A percentile compares a stretch with the other conserved stretches of the same genome.
These are phyloP conservation scores for Amia ocellicauda DNA, from an alignment of 2,113 vertebrate genomes.

Conservation along the genomic window DNA sequence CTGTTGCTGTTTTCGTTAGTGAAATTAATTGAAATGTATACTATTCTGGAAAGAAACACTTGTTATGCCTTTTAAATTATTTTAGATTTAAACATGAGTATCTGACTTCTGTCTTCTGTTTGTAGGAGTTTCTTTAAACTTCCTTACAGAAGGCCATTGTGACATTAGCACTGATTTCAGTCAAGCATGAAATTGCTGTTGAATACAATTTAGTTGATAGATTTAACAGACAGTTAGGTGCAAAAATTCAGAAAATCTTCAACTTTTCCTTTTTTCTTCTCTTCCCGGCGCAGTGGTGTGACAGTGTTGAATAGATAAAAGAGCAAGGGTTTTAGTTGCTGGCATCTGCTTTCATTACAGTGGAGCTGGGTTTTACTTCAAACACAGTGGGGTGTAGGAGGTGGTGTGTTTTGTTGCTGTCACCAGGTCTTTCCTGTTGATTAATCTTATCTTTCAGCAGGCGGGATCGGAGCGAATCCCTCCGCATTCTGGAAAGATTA, in stretches of 20 bases:
- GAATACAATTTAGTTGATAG: no score
- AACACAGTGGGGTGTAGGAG: neutral
- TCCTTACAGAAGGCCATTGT: no score
- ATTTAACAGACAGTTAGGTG: neutral
- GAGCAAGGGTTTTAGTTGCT: slow-evolving; percentile 23
- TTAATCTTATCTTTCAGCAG: slow-evolving; percentile 41
- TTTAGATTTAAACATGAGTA: no score
- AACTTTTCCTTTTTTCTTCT: neutral
- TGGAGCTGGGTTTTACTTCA: no score
- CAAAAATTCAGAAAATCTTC: neutral
- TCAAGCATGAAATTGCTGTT: no score
- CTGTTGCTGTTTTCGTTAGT: no score
- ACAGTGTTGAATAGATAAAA: slow-evolving; percentile 27
- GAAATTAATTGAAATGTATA: no score
- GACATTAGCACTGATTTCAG: no score
- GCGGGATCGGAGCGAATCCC: slow-evolving; percentile 6
- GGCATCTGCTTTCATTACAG: slow-evolving; percentile 5
- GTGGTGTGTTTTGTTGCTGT: slow-evolving; percentile 41
- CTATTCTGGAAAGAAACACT: no score
- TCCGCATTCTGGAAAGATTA: slow-evolving; percentile 10
- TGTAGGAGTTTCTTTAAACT: no score
- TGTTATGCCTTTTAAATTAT: no score
- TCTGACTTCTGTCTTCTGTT: no score
- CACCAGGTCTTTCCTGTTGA: slow-evolving; percentile 32
- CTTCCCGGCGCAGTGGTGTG: slow-evolving; percentile 9